Evolutionary conservation across 2,113 vertebrate genomes (phyloP).

Genomic region (Thamnaconus septentrionalis): DNA sequence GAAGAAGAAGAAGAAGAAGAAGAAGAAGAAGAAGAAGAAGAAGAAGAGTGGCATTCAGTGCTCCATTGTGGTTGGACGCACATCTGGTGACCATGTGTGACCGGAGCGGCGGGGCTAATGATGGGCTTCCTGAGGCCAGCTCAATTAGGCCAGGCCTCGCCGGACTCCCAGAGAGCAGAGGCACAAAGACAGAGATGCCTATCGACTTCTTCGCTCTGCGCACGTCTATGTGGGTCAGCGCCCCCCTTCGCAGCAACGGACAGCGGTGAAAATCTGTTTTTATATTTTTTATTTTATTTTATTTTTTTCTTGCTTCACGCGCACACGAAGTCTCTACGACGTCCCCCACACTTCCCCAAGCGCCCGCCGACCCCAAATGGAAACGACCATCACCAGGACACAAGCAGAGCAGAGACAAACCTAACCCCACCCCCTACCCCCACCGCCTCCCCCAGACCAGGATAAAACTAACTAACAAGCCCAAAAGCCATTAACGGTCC

Average conservation of each 20-base stretch:
- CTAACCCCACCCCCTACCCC: background rate
- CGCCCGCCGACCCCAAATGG: no score
- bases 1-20: slow-evolving; percentile 5
- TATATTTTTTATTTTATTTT: background rate
- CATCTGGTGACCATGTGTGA: slow-evolving; percentile 99
- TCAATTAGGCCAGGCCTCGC: slow-evolving; percentile 90
- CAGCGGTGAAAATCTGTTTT: slow-evolving; percentile 1
- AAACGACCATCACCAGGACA: background rate
- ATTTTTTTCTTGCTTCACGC: background rate
- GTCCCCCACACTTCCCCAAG: no score
- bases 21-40: slow-evolving; percentile 41
- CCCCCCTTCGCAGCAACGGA: background rate
- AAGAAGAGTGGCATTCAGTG: slow-evolving; percentile 70
- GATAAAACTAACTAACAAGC: slow-evolving; percentile 65
- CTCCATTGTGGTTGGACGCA: slow-evolving; percentile 79
- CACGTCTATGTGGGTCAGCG: slow-evolving; percentile 38
- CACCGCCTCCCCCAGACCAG: slow-evolving; percentile 41
- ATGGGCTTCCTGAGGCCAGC: slow-evolving; percentile 92
- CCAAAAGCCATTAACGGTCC: slow-evolving; percentile 59
- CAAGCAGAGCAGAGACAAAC: slow-evolving; percentile 5
- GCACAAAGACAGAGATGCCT: slow-evolving; percentile 60
- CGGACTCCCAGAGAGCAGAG: slow-evolving; percentile 70
- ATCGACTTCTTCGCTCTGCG: slow-evolving; percentile 52
- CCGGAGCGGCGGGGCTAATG: slow-evolving; percentile 85
- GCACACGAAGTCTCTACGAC: background rate